Conservation (phyloP, 1,140 invertebrate genomes). For the Chironomus tepperi region DNA sequence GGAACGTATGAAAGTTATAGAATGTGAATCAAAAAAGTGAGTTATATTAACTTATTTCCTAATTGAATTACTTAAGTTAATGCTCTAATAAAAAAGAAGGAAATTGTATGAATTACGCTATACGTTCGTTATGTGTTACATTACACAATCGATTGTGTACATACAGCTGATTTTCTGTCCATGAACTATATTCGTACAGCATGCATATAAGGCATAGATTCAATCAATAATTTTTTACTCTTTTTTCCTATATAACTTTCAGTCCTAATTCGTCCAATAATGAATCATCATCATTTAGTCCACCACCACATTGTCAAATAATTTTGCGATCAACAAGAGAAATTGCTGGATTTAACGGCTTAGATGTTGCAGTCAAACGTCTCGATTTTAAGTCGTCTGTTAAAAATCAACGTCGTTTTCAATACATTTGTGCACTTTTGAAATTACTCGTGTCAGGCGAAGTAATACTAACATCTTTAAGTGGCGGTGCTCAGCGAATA, state of each 20-base stretch:
- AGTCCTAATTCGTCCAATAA: too few species aligned
- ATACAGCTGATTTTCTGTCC: background rate
- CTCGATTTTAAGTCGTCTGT: slow-evolving; percentile 92
- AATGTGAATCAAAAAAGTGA: slow-evolving; percentile 56
- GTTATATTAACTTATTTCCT: slow-evolving; percentile 27
- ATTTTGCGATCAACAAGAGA: slow-evolving; percentile 85
- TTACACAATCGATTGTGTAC: background rate
- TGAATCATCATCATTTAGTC: slow-evolving; percentile 24
- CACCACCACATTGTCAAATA: slow-evolving; percentile 86
- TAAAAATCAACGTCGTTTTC: slow-evolving; percentile 86
- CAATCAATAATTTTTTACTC: too few species aligned
- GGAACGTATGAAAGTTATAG: slow-evolving; percentile 89
- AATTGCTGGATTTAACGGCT: slow-evolving; percentile 90
- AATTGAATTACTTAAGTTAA: too few species aligned
- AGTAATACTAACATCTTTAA: slow-evolving; percentile 65
- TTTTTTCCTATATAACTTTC: too few species aligned
- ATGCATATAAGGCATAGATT: too few species aligned
- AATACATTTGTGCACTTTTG: slow-evolving; percentile 90
- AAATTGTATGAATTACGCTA: too few species aligned
- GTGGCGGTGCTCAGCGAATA: slow-evolving; percentile 88
- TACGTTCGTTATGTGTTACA: background rate
- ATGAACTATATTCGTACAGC: background rate
- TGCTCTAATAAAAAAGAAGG: background rate
- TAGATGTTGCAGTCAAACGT: slow-evolving; percentile 89
- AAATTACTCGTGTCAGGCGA: slow-evolving; percentile 79